Conservation (phyloP, 1,140 invertebrate species). For the Drosophila obscura region DNA sequence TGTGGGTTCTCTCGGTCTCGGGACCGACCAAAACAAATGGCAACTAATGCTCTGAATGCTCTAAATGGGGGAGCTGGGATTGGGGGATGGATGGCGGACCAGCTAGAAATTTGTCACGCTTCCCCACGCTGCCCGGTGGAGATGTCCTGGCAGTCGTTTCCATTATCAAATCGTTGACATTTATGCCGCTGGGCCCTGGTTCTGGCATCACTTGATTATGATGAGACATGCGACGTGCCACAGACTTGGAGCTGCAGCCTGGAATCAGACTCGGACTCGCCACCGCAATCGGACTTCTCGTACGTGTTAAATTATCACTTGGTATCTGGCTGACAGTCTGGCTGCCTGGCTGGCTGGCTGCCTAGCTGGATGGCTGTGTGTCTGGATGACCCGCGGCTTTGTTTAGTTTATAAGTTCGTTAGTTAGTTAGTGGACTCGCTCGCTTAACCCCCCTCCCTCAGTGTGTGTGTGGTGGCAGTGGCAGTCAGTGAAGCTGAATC, state of each 20-base stretch:
- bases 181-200: slow-evolving; percentile 67
- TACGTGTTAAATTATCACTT: slow-evolving; percentile 74
- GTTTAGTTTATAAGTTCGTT: slow-evolving; percentile 75
- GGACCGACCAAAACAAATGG: slow-evolving; percentile 72
- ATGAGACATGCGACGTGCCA: slow-evolving; percentile 60
- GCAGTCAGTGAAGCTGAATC: slow-evolving; percentile 56
- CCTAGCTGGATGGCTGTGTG: neutral
- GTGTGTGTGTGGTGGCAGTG: slow-evolving; percentile 6
- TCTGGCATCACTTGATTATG: slow-evolving; percentile 74
- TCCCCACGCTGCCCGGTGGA: neutral
- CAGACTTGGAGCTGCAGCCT: no score
- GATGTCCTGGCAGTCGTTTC: slow-evolving; percentile 35
- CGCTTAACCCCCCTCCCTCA: slow-evolving; percentile 4
- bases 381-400: slow-evolving; percentile 62
- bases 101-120: slow-evolving; percentile 68
- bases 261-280: slow-evolving; percentile 14
- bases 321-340: neutral
- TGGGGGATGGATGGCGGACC: slow-evolving; percentile 27
- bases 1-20: slow-evolving; percentile 2
- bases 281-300: slow-evolving; percentile 8
- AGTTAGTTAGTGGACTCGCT: slow-evolving; percentile 61
- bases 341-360: neutral
- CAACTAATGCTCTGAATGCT: slow-evolving; percentile 52
- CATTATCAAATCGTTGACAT: slow-evolving; percentile 82
- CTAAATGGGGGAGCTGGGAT: neutral